A percentile compares a stretch with the other conserved stretches of the same genome.
phyloP scores from a whole-genome alignment of 2,113 vertebrate species.

The Sterna hirundo region DNA sequence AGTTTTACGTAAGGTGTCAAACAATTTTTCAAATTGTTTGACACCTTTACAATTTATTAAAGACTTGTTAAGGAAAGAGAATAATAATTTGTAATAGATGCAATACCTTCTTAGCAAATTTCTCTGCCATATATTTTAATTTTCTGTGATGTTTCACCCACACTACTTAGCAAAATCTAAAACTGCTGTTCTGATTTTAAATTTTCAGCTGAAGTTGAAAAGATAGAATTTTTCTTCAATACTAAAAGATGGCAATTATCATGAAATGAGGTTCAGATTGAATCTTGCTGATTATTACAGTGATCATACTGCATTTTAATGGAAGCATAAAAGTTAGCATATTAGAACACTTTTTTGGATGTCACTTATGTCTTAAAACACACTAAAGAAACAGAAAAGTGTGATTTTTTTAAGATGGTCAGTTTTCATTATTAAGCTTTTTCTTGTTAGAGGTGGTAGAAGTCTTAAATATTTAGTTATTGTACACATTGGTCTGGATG shows the following conservation, averaged over 20 bases:
- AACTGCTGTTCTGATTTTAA: constrained; percentile 49
- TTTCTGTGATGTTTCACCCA: constrained; percentile 28
- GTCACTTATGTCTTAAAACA: neutral
- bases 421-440: neutral
- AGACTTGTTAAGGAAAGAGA: neutral
- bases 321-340: neutral
- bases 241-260: constrained; percentile 41
- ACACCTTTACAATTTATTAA: constrained; percentile 32
- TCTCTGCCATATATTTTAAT: constrained; percentile 24
- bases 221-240: constrained; percentile 29
- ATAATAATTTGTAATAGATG: constrained; percentile 36
- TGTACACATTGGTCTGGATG: neutral
- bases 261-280: constrained; percentile 37
- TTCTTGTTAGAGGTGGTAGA: neutral
- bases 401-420: neutral
- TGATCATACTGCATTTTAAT: constrained; percentile 47
- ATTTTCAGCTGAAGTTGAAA: constrained; percentile 46
- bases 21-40: constrained; percentile 22
- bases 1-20: neutral
- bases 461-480: neutral
- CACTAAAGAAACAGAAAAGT: neutral
- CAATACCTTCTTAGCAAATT: constrained; percentile 46
- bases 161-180: constrained; percentile 27
- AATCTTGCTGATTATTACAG: constrained; percentile 38
- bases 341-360: neutral